These are phyloP conservation scores for Eupithecia insigniata DNA, from an alignment of 2,888 invertebrate species.

Conservation along the genomic window DNA sequence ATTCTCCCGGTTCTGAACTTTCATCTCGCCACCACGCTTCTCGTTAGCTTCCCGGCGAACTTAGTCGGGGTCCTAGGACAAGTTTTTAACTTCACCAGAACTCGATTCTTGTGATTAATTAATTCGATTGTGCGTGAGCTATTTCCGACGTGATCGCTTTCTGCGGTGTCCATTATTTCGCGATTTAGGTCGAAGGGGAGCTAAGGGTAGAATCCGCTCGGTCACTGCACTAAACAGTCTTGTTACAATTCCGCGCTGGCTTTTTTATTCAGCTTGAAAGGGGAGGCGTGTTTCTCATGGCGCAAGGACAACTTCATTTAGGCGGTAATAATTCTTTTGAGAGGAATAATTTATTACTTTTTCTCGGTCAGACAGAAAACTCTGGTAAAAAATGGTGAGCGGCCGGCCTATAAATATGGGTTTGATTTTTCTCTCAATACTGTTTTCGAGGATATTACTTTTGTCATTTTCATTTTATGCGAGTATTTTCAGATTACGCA, in stretches of 20 bases:
- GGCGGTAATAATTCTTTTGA: slow-evolving; percentile 51
- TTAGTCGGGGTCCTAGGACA: slow-evolving; percentile 70
- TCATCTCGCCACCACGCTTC: slow-evolving; percentile 76
- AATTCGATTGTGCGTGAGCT: slow-evolving; percentile 81
- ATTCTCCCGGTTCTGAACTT: slow-evolving; percentile 71
- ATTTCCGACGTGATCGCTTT: slow-evolving; percentile 71
- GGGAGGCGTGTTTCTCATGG: slow-evolving; percentile 60
- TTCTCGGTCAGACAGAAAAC: slow-evolving; percentile 44
- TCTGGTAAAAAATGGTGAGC: slow-evolving; percentile 42
- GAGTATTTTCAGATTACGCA: background rate
- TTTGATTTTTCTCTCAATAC: slow-evolving; percentile 41
- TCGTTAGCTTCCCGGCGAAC: slow-evolving; percentile 83
- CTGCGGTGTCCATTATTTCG: slow-evolving; percentile 75
- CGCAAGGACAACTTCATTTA: slow-evolving; percentile 64
- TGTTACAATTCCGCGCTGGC: slow-evolving; percentile 64
- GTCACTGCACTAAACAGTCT: slow-evolving; percentile 75
- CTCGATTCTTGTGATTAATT: slow-evolving; percentile 81
- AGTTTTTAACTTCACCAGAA: slow-evolving; percentile 77
- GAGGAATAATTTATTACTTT: slow-evolving; percentile 49
- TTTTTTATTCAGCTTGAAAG: slow-evolving; percentile 62
- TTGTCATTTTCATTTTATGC: slow-evolving; percentile 7
- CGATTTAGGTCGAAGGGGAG: slow-evolving; percentile 72
- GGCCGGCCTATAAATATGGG: slow-evolving; percentile 44
- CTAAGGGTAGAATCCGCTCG: slow-evolving; percentile 71
- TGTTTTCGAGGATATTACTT: slow-evolving; percentile 37